Base-by-base conservation (phyloP, 2,888 invertebrate species). In the Drosophila recens region DNA sequence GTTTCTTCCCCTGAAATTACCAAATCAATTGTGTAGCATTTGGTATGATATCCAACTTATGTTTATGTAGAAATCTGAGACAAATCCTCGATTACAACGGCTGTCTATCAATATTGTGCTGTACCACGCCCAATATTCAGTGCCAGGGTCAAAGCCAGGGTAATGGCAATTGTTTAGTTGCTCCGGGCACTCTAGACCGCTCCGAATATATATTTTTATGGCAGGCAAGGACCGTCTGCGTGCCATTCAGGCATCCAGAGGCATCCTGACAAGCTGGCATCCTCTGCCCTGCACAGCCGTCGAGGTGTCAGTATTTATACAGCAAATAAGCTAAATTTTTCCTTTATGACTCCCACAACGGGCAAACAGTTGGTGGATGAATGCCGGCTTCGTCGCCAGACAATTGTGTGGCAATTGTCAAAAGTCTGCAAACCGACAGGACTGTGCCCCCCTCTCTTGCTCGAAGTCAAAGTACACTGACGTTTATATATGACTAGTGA, bases 351-450 rank as follows among this genome's bases (percentile, higher is more conserved):
- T 86, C 75, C 83, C 86, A 67, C 72, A 78, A 70, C 75, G 69
- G 52, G 56, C 70, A 70, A 70, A 67, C 72, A 64, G 72, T 63
- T 62, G 69, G 67, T 69, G 67, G 69, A 63, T 64, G 70, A 76
- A 70, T 66, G 71, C 67, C 73, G 61, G 74, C 84, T 71, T 46
- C 58, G 59, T 72, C 64, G 70, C 75, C 85, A 82, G 86, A 88
- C 87, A 90, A 88, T 86, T 90, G 90, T 87, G 82, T 80, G 90
- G 90, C 90, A 90, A 90, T 90, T 90, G 90, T 89, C 86, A 90
- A 90, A 90, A 90, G 83, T 79, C 83, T 65, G 79, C 68, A 66
- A 53, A 64, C 54, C 72, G 65, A 63, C 67, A 58, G 70, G 62
- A 68, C 63, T 59, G 17, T 48, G 8, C 27, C 13, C 45, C 20